A percentile compares a stretch with the other conserved stretches of the same genome.
These are phyloP conservation scores for Amphipyra berbera DNA, from an alignment of 2,888 invertebrate species.

Conservation along the genomic window DNA sequence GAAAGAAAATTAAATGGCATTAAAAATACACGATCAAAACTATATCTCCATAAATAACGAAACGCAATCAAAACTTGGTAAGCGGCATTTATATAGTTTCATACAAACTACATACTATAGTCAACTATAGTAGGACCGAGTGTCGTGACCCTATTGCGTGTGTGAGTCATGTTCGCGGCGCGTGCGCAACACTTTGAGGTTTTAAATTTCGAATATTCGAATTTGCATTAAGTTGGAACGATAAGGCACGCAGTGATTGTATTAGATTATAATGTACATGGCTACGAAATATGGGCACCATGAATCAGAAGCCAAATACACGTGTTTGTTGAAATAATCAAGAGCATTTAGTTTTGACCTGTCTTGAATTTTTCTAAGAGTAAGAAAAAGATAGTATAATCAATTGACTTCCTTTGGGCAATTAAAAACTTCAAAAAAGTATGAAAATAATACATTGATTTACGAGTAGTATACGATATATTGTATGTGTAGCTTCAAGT, in stretches of 20 bases:
- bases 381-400: no score
- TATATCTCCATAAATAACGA: conserved; percentile 61
- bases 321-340: conserved; percentile 11
- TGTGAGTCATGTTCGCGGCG: conserved; percentile 85
- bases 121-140: conserved; percentile 67
- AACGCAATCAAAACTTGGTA: conserved; percentile 84
- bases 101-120: conserved; percentile 65
- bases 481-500: no score
- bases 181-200: conserved; percentile 83
- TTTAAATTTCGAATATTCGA: conserved; percentile 85
- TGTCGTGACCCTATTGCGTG: conserved; percentile 88
- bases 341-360: conserved; percentile 5
- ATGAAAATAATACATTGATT: no score
- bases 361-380: no score
- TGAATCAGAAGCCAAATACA: conserved; percentile 30
- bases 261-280: conserved; percentile 54
- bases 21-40: conserved; percentile 65
- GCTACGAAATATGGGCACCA: conserved; percentile 11
- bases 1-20: no score
- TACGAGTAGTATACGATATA: no score
- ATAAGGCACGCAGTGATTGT: conserved; percentile 74
- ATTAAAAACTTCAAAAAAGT: no score
- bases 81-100: conserved; percentile 73
- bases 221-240: conserved; percentile 73
- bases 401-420: no score